Evolutionary conservation across 2,797 vertebrate genomes (phyloP).

Genomic region (Ctenopoma kingsleyae): DNA sequence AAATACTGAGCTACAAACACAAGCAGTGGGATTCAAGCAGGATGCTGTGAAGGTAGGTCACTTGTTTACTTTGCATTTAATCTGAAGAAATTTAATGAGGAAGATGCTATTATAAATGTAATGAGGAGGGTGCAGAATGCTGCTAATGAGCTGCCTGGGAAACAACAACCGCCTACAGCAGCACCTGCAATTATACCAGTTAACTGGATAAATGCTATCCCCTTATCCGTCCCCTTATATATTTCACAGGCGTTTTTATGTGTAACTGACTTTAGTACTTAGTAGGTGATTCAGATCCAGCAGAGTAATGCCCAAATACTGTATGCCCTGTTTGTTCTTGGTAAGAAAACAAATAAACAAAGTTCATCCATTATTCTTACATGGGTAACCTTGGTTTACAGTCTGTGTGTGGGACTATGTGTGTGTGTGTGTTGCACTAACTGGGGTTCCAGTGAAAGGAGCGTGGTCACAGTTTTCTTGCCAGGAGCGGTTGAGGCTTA

Average conservation of each 20-base stretch:
- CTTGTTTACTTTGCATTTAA: constrained; percentile 41
- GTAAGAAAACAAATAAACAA: constrained; percentile 13
- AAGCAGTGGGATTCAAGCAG: constrained; percentile 19
- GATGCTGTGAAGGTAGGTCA: constrained; percentile 1
- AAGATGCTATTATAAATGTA: constrained; percentile 52
- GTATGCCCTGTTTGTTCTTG: constrained; percentile 3
- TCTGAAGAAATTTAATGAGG: constrained; percentile 49
- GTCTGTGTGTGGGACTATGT: not conserved
- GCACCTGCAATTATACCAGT: constrained; percentile 53
- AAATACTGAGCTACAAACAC: constrained; percentile 13
- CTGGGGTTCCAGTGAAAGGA: constrained; percentile 94
- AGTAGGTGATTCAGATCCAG: constrained; percentile 11
- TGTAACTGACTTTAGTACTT: constrained; percentile 27
- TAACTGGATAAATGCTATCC: constrained; percentile 63
- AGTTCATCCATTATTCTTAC: constrained; percentile 20
- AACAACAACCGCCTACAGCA: constrained; percentile 58
- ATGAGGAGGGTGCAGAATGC: constrained; percentile 41
- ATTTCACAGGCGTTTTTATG: constrained; percentile 35
- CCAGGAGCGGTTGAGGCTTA: constrained; percentile 98
- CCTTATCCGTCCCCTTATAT: constrained; percentile 9
- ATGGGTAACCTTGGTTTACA: constrained; percentile 12
- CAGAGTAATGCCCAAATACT: not conserved
- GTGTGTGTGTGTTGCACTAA: constrained; percentile 78
- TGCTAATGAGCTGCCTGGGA: constrained; percentile 66
- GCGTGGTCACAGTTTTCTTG: constrained; percentile 98